Conservation (phyloP, 2,888 invertebrate genomes). For the Tholera decimalis region DNA sequence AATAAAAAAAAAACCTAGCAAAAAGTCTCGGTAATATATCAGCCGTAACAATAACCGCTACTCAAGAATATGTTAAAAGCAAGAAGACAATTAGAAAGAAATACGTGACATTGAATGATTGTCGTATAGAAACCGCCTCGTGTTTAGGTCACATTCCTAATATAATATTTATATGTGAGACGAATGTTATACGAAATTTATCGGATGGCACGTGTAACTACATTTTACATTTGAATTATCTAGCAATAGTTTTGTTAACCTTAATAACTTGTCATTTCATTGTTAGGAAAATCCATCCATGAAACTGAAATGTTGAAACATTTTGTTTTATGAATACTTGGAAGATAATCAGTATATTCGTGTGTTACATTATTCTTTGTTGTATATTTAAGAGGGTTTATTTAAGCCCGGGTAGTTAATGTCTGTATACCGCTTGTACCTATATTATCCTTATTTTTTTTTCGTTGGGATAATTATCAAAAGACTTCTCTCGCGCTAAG, state of each 20-base stretch:
- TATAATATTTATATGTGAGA: slow-evolving; percentile 34
- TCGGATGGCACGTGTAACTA: slow-evolving; percentile 15
- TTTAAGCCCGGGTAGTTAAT: too few relatives aligned
- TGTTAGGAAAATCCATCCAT: background rate
- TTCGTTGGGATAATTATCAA: too few relatives aligned
- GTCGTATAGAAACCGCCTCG: slow-evolving; percentile 10
- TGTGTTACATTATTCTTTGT: too few relatives aligned
- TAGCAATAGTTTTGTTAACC: background rate
- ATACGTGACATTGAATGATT: slow-evolving; percentile 25
- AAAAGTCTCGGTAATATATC: background rate
- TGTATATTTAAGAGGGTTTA: too few relatives aligned
- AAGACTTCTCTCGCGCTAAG: too few relatives aligned
- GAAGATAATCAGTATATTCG: too few relatives aligned
- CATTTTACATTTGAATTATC: background rate
- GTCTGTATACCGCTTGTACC: too few relatives aligned
- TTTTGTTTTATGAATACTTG: too few relatives aligned
- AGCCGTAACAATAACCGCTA: background rate
- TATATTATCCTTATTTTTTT: too few relatives aligned
- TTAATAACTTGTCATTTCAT: slow-evolving; percentile 5
- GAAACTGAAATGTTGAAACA: too few relatives aligned
- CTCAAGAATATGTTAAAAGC: background rate
- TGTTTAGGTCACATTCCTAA: slow-evolving; percentile 28
- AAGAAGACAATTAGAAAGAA: background rate
- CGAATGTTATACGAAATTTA: slow-evolving; percentile 26
- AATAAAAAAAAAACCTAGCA: background rate